Evolutionary conservation across 2,888 invertebrate species (phyloP).

Genomic region (Melanargia galathea): DNA sequence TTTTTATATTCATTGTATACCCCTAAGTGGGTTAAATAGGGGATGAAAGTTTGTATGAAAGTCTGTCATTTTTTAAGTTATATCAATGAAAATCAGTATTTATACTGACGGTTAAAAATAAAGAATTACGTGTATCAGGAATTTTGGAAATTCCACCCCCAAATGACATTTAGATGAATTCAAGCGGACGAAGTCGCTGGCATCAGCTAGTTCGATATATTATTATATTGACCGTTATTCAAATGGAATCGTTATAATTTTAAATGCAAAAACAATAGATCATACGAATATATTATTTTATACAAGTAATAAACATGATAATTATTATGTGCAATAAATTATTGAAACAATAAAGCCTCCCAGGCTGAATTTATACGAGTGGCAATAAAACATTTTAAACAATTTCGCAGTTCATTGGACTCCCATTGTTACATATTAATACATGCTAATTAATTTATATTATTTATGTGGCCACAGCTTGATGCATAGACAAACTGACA

Average conservation of each 20-base stretch:
- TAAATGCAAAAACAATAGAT: conserved; percentile 14
- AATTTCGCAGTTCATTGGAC: conserved; percentile 33
- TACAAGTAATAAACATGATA: conserved; percentile 22
- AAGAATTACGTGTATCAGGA: too few species aligned
- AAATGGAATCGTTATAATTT: background rate
- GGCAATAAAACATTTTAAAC: conserved; percentile 33
- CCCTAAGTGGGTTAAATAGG: too few species aligned
- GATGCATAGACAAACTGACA: background rate
- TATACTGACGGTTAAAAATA: too few species aligned
- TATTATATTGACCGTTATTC: too few species aligned
- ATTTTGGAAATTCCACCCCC: too few species aligned
- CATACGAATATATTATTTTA: conserved; percentile 18
- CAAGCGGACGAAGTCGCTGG: too few species aligned
- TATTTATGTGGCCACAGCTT: conserved; percentile 5
- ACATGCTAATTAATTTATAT: conserved; percentile 25
- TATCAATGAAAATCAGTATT: too few species aligned
- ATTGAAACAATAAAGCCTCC: conserved; percentile 28
- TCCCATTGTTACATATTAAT: conserved; percentile 33
- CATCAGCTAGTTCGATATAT: too few species aligned
- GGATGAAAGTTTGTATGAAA: too few species aligned
- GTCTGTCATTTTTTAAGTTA: too few species aligned
- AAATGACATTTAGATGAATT: too few species aligned
- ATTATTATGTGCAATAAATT: conserved; percentile 26
- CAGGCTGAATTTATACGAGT: conserved; percentile 28
- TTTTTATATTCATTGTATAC: too few species aligned